Evolutionary conservation across 2,888 invertebrate species (phyloP), one percentile per base, ranked within the genome.

Genomic region (Clivina fossor): DNA sequence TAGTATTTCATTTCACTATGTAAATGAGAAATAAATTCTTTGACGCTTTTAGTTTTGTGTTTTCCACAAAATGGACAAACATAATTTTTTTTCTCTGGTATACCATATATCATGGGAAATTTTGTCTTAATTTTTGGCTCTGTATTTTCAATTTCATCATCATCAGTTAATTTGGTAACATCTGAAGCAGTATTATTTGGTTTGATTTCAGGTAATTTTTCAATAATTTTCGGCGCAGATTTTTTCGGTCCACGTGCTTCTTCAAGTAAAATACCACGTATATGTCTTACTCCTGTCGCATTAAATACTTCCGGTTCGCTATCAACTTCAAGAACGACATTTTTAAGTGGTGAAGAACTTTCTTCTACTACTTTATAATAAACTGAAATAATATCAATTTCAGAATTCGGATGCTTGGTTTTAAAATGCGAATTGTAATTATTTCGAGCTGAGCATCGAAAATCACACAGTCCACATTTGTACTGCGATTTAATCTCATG

Each of bases 401-500:
- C 62, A 30, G 73, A 76, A 1, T 66, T 74, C 0, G 79, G 69
- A 66, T 88, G 88, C 3, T 80, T 78, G 8, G 76, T 76, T 1
- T 71, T 69, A 58, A 84, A 80, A 66, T 89, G 88, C 32, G 78
- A 78, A 15, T 76, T 75, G 33, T 87, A 79, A 20, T 78, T 77
- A 4, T 78, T 76, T 19, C 78, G 72, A 1, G 78, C 78, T 1
- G 81, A 72, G 1, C 74, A 74, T 20, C 77, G 78, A 61, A 80
- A 87, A 0, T 76, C 67, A 62, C 91, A 92, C 58, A 84, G 74
- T 0, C 78, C 78, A 65, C 91, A 91, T 63, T 84, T 85, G 69
- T 78, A 90, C 61, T 87, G 88, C 64, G 79, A 77, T 57, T 81
- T 83, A 1, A 85, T 78, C 20, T 80, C 76, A 66, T 92, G 91